Base-by-base conservation (phyloP, 1,140 invertebrate species). In the Eupristina koningsbergeri region DNA sequence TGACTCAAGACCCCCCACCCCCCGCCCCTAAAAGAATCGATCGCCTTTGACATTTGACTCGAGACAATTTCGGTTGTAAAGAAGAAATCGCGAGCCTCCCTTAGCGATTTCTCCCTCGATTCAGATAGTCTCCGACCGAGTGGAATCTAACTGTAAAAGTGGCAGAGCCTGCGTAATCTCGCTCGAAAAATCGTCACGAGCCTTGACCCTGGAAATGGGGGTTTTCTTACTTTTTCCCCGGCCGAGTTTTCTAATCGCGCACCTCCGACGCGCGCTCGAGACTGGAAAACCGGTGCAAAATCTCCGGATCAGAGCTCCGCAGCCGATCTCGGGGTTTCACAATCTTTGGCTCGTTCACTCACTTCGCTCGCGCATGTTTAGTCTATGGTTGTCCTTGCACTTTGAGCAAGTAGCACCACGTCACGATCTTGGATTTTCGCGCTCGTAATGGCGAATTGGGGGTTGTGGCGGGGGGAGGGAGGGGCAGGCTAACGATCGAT, bases 231-330 rank as follows among this genome's bases (percentile, higher is more conserved):
- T 36, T 47, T 29, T 0, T 11, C 34, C 22, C 3, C 26, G 1
- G 9, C 15, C 75, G 50, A 77, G 61, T 77, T 77, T 61, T 77
- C 75, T 77, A 77, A 77, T 77, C 75, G 50, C 34, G 61, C 61
- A 77, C 75, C 75, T 77, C 53, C 31, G 50, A 58, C 34, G 31
- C 34, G 47, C 53, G 47, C 2, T 50, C 9, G 75, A 39, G 75
- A 39, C 50, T 53, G 17, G 29, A 71, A 71, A 71, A 41, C 36
- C 36, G 36, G 67, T 41, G 50, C 75, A 61, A 61, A 77, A 77
- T 77, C 75, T 31, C 50, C 31, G 50, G 47, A 36, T 29, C 53
- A 26, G 34, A 53, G 22, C 75, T 22, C 75, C 45, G 15, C n/a
- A 47, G 45, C 17, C 39, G 36, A 71, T 71, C 26, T 41, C 67